Percentiles rank a stretch among this genome's conserved stretches.
Conservation (phyloP, 2,888 invertebrate genomes). For the Troides aeacus region DNA sequence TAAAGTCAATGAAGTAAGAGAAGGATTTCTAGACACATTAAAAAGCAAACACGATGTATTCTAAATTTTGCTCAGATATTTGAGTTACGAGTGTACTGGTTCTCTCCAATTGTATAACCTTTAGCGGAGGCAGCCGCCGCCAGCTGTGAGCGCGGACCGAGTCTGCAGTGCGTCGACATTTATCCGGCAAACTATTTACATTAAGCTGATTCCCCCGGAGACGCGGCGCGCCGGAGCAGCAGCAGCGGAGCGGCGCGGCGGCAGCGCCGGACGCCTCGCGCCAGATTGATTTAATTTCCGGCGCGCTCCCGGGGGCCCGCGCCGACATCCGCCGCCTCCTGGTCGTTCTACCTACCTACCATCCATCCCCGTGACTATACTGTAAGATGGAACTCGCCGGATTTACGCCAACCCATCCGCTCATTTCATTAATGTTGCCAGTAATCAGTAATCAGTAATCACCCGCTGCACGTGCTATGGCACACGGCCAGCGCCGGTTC, state of each 20-base stretch:
- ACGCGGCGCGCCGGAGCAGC: background rate
- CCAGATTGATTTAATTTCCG: constrained; percentile 39
- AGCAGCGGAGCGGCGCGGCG: background rate
- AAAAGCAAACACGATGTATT: too few species aligned
- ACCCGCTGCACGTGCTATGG: too few species aligned
- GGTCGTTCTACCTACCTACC: background rate
- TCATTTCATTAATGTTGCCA: too few species aligned
- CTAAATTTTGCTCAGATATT: too few species aligned
- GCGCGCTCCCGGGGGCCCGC: constrained; percentile 8
- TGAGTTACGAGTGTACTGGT: too few species aligned
- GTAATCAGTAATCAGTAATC: too few species aligned
- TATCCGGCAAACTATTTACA: constrained; percentile 8
- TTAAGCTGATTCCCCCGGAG: constrained; percentile 1
- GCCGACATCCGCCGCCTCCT: too few species aligned
- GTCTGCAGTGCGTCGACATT: background rate
- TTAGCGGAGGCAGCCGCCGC: too few species aligned
- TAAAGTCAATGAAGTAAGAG: too few species aligned
- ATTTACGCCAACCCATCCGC: background rate
- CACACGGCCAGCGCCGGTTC: too few species aligned
- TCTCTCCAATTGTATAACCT: too few species aligned
- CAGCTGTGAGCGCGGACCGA: background rate
- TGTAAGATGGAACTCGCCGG: background rate
- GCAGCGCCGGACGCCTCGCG: constrained; percentile 24
- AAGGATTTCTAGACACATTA: too few species aligned
- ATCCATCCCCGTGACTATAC: background rate